Percentiles rank a stretch among this genome's conserved stretches.
These are phyloP conservation scores for Reticulitermes speratus DNA, from an alignment of 1,140 invertebrate species.

Conservation along the genomic window DNA sequence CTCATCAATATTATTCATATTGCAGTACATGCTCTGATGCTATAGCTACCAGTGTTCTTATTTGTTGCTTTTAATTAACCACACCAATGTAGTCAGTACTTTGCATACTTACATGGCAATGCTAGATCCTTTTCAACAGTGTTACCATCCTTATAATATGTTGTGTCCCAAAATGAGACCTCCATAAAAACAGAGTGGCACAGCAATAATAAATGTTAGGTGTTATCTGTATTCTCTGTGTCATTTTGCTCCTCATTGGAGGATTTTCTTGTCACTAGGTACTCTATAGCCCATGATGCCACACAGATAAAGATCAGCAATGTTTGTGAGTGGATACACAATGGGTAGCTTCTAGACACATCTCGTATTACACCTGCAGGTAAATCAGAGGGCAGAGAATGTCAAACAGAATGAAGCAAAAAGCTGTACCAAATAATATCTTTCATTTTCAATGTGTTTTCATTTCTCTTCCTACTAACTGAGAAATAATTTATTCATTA, in stretches of 20 bases:
- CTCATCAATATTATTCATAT: neutral
- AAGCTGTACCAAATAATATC: neutral
- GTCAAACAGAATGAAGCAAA: neutral
- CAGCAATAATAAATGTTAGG: neutral
- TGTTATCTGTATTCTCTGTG: neutral
- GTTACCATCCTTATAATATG: neutral
- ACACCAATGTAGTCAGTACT: neutral
- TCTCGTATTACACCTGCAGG: conserved; percentile 34
- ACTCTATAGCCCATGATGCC: conserved; percentile 32
- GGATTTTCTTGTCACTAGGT: neutral
- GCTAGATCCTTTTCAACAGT: neutral
- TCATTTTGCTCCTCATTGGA: neutral
- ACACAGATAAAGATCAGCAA: conserved; percentile 26
- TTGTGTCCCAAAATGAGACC: neutral
- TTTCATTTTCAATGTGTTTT: neutral
- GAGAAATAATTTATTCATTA: too few species aligned
- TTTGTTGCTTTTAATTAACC: neutral
- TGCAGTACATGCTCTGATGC: neutral
- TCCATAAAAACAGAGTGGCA: neutral
- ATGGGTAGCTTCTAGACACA: conserved; percentile 29
- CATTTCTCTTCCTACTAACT: neutral
- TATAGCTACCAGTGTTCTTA: too few species aligned
- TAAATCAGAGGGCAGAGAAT: neutral
- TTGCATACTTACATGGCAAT: too few species aligned
- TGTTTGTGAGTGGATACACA: conserved; percentile 33